These are phyloP conservation scores for Drosophila bifasciata DNA, from an alignment of 1,140 invertebrate genomes.

Conservation along the genomic window DNA sequence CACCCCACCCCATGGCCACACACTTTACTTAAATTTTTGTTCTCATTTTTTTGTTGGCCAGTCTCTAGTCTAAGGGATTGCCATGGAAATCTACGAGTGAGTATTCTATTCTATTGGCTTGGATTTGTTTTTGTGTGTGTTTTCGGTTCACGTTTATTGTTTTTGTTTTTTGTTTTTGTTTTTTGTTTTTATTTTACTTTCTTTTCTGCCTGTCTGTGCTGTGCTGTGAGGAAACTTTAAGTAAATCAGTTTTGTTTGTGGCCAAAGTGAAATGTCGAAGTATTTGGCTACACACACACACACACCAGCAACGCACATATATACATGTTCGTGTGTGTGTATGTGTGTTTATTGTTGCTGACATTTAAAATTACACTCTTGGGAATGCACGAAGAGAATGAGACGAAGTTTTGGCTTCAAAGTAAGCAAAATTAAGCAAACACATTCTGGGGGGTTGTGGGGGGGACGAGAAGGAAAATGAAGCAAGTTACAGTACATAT, in stretches of 20 bases:
- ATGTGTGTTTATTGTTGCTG: slow-evolving; percentile 63
- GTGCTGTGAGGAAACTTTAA: slow-evolving; percentile 43
- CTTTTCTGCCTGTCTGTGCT: too few relatives aligned
- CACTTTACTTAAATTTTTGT: too few relatives aligned
- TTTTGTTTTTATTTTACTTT: neutral
- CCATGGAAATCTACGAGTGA: neutral
- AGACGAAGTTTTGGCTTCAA: slow-evolving; percentile 62
- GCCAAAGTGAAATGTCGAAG: slow-evolving; percentile 15
- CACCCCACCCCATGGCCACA: too few relatives aligned
- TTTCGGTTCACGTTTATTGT: neutral
- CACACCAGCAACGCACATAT: too few relatives aligned
- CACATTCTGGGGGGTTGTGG: neutral
- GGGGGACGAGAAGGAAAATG: too few relatives aligned
- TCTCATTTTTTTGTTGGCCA: too few relatives aligned
- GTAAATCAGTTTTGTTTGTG: slow-evolving; percentile 38
- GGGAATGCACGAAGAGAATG: slow-evolving; percentile 61
- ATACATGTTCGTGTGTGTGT: slow-evolving; percentile 18
- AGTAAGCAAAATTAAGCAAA: slow-evolving; percentile 77
- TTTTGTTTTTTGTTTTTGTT: neutral
- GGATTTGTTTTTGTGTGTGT: slow-evolving; percentile 14
- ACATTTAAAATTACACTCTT: slow-evolving; percentile 80
- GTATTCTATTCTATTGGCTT: neutral
- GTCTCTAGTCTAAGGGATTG: too few relatives aligned
- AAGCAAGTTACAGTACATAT: neutral
- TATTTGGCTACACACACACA: slow-evolving; percentile 23